Base-by-base conservation (phyloP, 2,888 invertebrate species). In the Tipula vernalis region DNA sequence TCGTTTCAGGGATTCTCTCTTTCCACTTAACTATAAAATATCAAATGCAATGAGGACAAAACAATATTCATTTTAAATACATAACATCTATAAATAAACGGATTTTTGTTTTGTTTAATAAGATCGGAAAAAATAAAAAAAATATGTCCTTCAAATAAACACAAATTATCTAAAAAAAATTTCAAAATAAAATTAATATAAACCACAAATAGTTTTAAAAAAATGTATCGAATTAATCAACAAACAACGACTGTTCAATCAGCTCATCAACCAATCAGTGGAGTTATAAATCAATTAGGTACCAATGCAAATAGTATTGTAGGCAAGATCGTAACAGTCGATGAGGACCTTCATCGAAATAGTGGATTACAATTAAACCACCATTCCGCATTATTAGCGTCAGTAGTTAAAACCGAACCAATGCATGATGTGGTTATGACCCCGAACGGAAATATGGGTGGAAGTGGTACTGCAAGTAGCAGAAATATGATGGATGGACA, bases 331-430 rank as follows among this genome's bases (percentile, higher is more conserved):
- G 18, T 18, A 28, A 3, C 18, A 18, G 57, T 18, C 28, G 57
- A 57, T 57, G 57, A 57, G 18, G 57, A 57, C 18, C 18, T 1
- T 8, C 57, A 57, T 8, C 57, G 57, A 57, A 57, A 57, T 28
- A 57, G 57, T 57, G 57, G 57, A 28, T 57, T 57, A 57, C 57
- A 57, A 57, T 57, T 57, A 85, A 85, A 42, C 15, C 15, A 85
- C n/a, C 15, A 85, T 85, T 0, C 41, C 1, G 42, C 39, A 18
- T 12, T 85, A 41, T 85, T 85, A 42, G 85, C 85, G 15, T 15
- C 85, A 15, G 39, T 42, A 4, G 85, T 85, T 85, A 85, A 85
- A 85, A 18, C 85, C 5, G 85, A 85, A 85, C 85, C 85, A 85
- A 85, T 42, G 42, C 85, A 85, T 85, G 85, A 85, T 85, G 10